phyloP scores from a whole-genome alignment of 2,113 vertebrate genomes.

The Catharus bicknelli region DNA sequence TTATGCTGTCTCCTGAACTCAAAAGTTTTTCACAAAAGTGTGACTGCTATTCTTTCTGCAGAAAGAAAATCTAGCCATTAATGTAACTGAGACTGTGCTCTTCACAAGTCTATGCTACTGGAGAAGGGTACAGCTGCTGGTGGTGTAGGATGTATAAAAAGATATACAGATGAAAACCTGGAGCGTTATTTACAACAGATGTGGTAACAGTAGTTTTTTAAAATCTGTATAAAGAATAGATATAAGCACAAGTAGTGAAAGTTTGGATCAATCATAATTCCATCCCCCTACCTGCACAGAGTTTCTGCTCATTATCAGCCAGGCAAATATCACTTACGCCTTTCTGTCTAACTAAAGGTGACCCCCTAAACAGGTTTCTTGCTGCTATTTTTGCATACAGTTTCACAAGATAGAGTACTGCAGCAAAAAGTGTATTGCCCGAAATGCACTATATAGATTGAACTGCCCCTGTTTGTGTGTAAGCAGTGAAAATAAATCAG shows the following conservation, averaged over 20 bases:
- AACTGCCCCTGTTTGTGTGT: slow-evolving; percentile 57
- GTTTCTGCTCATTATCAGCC: not conserved
- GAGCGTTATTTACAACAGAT: slow-evolving; percentile 2
- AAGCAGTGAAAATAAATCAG: slow-evolving; percentile 75
- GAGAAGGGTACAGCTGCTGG: not conserved
- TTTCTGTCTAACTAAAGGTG: slow-evolving; percentile 52
- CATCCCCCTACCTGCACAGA: accelerated
- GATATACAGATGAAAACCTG: not conserved
- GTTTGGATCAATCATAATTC: not conserved
- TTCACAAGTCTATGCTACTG: too few species aligned
- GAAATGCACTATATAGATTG: slow-evolving; percentile 52
- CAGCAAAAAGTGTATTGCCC: slow-evolving; percentile 53
- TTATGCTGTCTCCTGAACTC: not conserved
- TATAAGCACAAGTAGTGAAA: not conserved
- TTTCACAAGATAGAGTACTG: slow-evolving; percentile 65
- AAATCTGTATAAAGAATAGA: slow-evolving; percentile 3
- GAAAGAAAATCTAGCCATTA: not conserved
- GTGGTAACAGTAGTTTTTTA: not conserved
- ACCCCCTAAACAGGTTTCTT: slow-evolving; percentile 47
- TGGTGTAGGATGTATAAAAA: not conserved
- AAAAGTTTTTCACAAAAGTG: not conserved
- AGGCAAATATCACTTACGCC: not conserved
- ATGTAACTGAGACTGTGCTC: not conserved
- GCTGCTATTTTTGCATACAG: slow-evolving; percentile 12
- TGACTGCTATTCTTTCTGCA: not conserved